Conservation (phyloP, 2,888 invertebrate species). For the Campoplex nolae region DNA sequence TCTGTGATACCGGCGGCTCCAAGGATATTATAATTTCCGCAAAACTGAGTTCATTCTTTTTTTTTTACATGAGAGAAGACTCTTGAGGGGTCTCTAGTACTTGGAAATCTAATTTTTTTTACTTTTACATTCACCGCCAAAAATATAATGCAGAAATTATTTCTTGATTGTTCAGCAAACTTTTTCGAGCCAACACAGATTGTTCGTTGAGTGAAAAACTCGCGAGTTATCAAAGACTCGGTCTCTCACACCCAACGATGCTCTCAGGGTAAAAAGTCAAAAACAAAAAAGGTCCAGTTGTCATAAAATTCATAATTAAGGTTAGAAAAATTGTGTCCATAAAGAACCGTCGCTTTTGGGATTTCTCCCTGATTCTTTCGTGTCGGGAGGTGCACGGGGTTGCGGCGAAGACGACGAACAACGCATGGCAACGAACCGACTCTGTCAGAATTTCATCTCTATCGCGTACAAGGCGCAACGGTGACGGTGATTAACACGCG, state of each 20-base stretch:
- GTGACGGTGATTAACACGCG: not conserved
- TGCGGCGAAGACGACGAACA: constrained; percentile 28
- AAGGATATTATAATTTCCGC: not conserved
- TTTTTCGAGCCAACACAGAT: not conserved
- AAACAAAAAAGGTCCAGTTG: not conserved
- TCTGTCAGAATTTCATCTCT: not conserved
- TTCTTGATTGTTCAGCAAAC: too few relatives aligned
- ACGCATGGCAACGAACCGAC: constrained; percentile 20
- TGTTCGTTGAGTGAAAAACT: not conserved
- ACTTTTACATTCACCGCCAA: too few relatives aligned
- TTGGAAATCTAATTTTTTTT: not conserved
- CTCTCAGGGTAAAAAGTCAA: not conserved
- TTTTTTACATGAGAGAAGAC: too few relatives aligned
- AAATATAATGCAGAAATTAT: too few relatives aligned
- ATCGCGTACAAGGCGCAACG: not conserved
- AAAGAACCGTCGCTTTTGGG: constrained; percentile 41
- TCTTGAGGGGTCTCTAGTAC: too few relatives aligned
- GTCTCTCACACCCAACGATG: not conserved
- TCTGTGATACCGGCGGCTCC: not conserved
- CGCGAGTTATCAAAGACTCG: not conserved
- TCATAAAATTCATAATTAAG: not conserved
- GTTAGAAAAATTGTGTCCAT: not conserved
- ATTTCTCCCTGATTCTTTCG: not conserved
- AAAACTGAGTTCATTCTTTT: too few relatives aligned
- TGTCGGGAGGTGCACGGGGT: not conserved